phyloP scores from a whole-genome alignment of 2,888 invertebrate species.

The Tinea semifulvella region DNA sequence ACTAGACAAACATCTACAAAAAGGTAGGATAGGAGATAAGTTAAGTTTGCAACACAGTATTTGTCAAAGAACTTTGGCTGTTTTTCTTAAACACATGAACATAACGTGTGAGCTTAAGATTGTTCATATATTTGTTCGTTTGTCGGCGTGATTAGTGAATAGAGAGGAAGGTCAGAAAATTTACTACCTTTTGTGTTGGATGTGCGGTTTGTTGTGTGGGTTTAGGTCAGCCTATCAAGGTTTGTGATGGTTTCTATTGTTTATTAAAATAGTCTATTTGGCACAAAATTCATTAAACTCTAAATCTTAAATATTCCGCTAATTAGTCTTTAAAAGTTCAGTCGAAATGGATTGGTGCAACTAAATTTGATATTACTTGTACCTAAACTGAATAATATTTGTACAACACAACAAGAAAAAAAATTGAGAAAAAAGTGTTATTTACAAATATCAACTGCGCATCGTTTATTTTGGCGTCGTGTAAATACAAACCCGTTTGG shows the following conservation, averaged over 20 bases:
- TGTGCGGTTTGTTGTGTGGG: slow-evolving; percentile 16
- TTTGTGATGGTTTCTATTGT: slow-evolving; percentile 9
- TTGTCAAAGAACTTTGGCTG: too few species aligned
- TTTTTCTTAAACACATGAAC: background rate
- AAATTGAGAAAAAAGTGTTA: too few species aligned
- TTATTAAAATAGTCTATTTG: slow-evolving; percentile 12
- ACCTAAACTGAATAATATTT: too few species aligned
- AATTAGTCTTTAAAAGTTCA: too few species aligned
- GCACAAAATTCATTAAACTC: background rate
- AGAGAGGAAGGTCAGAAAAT: slow-evolving; percentile 16
- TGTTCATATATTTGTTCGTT: slow-evolving; percentile 8
- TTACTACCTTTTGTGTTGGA: slow-evolving; percentile 18
- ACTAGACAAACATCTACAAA: too few species aligned
- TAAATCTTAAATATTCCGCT: too few species aligned
- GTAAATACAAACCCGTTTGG: background rate
- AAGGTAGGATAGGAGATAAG: too few species aligned
- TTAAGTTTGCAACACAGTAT: too few species aligned
- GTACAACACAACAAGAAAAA: background rate
- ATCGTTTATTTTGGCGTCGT: too few species aligned
- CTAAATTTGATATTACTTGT: too few species aligned
- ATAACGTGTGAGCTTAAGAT: background rate
- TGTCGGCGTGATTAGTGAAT: slow-evolving; percentile 15
- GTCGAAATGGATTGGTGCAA: too few species aligned
- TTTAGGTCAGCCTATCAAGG: slow-evolving; percentile 14
- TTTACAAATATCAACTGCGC: too few species aligned